phyloP scores from a whole-genome alignment of 30 jellyfish, hydroid and myxozoan species.

The Mastigias papua region DNA sequence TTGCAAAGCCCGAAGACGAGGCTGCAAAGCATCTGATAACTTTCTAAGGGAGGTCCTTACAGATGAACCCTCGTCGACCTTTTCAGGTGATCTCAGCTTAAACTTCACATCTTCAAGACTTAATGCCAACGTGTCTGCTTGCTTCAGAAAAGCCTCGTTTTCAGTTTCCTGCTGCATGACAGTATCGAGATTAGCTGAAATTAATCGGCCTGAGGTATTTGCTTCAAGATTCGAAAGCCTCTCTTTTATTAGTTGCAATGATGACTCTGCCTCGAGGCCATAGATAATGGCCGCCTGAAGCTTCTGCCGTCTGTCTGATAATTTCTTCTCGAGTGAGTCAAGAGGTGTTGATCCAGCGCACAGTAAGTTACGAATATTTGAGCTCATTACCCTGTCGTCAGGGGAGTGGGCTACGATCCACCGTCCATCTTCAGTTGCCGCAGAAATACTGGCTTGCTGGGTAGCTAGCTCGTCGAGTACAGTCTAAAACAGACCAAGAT shows the following conservation, averaged over 20 bases:
- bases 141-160: constrained; percentile 41
- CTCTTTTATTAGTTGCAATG: constrained; percentile 73
- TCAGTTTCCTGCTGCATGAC: constrained; percentile 76
- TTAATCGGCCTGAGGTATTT: constrained; percentile 59
- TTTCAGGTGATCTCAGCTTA: not conserved
- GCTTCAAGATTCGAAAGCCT: constrained; percentile 71
- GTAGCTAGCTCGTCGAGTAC: constrained; percentile 67
- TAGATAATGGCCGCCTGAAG: constrained; percentile 85
- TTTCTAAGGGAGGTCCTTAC: constrained; percentile 18
- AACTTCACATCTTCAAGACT: constrained; percentile 23
- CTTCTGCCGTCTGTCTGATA: constrained; percentile 62
- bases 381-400: constrained; percentile 81
- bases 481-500: constrained; percentile 14
- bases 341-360: constrained; percentile 77
- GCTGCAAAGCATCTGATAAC: not conserved
- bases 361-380: constrained; percentile 80
- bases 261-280: constrained; percentile 85
- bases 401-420: constrained; percentile 87
- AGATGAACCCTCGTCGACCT: constrained; percentile 28
- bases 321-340: constrained; percentile 77
- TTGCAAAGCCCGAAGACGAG: constrained; percentile 8
- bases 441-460: constrained; percentile 47
- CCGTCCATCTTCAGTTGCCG: constrained; percentile 84
- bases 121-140: constrained; percentile 16
- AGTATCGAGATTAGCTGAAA: constrained; percentile 60